Base-by-base conservation (phyloP, 1,140 invertebrate genomes). In the Kradibia gibbosae region DNA sequence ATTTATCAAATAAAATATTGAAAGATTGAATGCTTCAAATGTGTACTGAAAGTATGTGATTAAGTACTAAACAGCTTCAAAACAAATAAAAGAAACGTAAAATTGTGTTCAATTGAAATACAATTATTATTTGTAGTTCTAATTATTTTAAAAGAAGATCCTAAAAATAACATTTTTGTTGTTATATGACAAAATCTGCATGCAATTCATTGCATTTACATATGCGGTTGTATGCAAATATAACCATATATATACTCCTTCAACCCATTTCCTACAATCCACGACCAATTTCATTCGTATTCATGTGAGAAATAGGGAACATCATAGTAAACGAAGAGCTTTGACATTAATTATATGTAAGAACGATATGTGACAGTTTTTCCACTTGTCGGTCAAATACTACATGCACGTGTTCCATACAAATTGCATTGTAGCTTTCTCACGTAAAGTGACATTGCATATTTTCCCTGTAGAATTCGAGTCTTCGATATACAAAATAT, bases 301-400 rank as follows among this genome's bases (percentile, higher is more conserved):
- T 1, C 25, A 7, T 62, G 3, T 62, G 11, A 31, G 17, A 7
- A 62, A 13, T 62, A 31, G 7, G 22, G 8, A 36, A 65, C 15
- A 57, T 60, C 36, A 62, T 34, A 72, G 5, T 39, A 60, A 39
- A 42, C 15, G 74, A 74, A 65, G 31, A 5, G 15, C 31, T 28
- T 60, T 31, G 25, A 3, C 62, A 25, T 79, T 20, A 55, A 79
- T 79, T 71, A 55, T 78, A 48, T 70, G 15, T 74, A 11, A 25
- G 17, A 74, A 42, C n/a, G 72, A 17, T 36, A 28, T 25, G 31
- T 45, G n/a, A 50, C 22, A 67, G 75, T 78, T 71, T n/a, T 28
- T 71, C 65, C 62, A 78, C 77, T 78, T 71, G 28, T 75, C 73
- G 36, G 4, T 31, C 3, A 15, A 62, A 62, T 25, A 31, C 3